These are phyloP conservation scores for Autographa gamma DNA, from an alignment of 2,888 invertebrate genomes.

Conservation along the genomic window DNA sequence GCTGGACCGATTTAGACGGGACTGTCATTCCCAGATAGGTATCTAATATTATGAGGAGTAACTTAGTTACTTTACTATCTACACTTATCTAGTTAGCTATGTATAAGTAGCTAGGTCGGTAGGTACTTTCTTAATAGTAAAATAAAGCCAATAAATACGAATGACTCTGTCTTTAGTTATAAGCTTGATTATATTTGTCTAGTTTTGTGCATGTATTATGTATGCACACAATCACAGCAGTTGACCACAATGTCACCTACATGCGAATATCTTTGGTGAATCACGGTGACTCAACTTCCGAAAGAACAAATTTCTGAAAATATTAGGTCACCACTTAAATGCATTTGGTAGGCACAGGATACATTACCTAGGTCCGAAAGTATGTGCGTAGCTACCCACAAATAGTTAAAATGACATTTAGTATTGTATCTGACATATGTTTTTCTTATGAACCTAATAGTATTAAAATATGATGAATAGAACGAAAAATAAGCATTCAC, in stretches of 20 bases:
- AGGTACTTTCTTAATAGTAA: no score
- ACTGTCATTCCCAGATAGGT: no score
- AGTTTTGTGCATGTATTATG: background rate
- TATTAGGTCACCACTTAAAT: background rate
- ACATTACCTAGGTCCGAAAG: background rate
- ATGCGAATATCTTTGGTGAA: background rate
- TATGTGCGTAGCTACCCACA: background rate
- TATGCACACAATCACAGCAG: background rate
- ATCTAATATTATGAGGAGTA: no score
- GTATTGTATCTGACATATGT: no score
- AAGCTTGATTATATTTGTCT: no score
- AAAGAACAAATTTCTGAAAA: background rate
- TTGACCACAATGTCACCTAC: background rate
- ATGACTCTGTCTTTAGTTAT: no score
- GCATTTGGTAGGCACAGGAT: background rate
- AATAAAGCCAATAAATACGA: no score
- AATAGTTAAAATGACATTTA: background rate
- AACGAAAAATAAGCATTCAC: background rate
- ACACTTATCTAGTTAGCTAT: no score
- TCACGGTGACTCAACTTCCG: conserved; percentile 1
- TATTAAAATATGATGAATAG: background rate
- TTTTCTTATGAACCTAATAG: no score
- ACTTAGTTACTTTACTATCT: no score
- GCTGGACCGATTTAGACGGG: no score
- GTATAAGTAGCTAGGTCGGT: no score